A percentile compares a stretch with the other conserved stretches of the same genome.
Evolutionary conservation across 1,140 invertebrate genomes (phyloP).

Genomic region (Ylistrum balloti): DNA sequence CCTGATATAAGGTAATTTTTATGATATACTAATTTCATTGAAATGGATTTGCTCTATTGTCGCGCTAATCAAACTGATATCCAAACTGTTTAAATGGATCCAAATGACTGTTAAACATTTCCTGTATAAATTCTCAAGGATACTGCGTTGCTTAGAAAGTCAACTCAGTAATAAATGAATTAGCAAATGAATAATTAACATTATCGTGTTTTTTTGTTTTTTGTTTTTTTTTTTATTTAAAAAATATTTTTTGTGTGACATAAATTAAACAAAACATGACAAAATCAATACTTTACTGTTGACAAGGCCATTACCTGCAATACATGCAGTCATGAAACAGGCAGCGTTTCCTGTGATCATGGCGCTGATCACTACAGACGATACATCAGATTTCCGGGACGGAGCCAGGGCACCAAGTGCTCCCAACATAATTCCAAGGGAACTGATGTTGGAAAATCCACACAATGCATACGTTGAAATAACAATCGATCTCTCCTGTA

Average conservation of each 20-base stretch:
- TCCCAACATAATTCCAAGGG: constrained; percentile 94
- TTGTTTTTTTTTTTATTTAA: no score
- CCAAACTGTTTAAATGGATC: no score
- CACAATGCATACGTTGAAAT: constrained; percentile 98
- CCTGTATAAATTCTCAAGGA: no score
- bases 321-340: constrained; percentile 86
- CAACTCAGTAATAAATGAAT: not conserved
- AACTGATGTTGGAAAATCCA: constrained; percentile 96
- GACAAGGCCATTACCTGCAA: constrained; percentile 63
- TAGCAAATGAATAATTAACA: not conserved
- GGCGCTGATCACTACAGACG: constrained; percentile 88
- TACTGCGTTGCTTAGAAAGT: no score
- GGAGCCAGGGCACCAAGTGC: constrained; percentile 91
- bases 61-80: no score
- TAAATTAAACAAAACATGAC: no score
- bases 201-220: no score
- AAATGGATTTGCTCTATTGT: no score
- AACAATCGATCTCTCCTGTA: constrained; percentile 87
- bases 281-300: not conserved
- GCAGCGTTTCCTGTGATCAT: constrained; percentile 93
- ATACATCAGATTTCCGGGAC: constrained; percentile 85
- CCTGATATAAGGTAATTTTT: no score
- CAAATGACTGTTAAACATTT: no score
- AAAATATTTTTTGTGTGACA: no score
- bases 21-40: no score